Percentiles rank a stretch among this genome's conserved stretches.
These are phyloP conservation scores for Psix sp. DNA, from an alignment of 1,140 invertebrate genomes.

Conservation along the genomic window DNA sequence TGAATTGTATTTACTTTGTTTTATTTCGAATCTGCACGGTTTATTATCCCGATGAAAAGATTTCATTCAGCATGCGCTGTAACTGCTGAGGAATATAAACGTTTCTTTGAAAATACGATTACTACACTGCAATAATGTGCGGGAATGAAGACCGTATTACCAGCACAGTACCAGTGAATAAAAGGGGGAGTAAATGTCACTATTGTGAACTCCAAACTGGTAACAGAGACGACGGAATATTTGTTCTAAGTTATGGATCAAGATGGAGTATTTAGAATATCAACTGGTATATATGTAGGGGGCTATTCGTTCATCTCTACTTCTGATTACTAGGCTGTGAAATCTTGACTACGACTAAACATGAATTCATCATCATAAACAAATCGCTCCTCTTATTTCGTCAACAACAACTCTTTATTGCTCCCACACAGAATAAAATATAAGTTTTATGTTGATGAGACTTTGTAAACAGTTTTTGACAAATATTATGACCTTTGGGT, in stretches of 20 bases:
- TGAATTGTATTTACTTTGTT: conserved; percentile 39
- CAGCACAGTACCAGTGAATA: conserved; percentile 62
- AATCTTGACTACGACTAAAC: conserved; percentile 42
- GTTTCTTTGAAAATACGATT: conserved; percentile 69
- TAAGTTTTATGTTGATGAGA: no score
- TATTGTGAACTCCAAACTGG: conserved; percentile 43
- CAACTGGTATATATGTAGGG: conserved; percentile 23
- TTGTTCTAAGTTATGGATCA: conserved; percentile 53
- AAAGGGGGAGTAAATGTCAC: conserved; percentile 64
- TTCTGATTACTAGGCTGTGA: conserved; percentile 45
- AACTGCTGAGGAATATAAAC: conserved; percentile 62
- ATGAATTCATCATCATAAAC: conserved; percentile 52
- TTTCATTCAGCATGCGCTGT: conserved; percentile 61
- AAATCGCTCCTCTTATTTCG: conserved; percentile 34
- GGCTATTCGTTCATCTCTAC: conserved; percentile 27
- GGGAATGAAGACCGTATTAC: conserved; percentile 65
- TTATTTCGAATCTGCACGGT: conserved; percentile 41
- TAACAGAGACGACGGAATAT: conserved; percentile 44
- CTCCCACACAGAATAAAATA: neutral
- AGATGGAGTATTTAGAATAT: conserved; percentile 32
- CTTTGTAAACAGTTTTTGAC: no score
- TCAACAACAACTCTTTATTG: no score
- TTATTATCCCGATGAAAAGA: conserved; percentile 60
- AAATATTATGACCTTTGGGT: no score
- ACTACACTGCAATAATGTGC: conserved; percentile 60